Evolutionary conservation across 2,797 vertebrate genomes (phyloP).

Genomic region (Lepidocolaptes lacrymiger): DNA sequence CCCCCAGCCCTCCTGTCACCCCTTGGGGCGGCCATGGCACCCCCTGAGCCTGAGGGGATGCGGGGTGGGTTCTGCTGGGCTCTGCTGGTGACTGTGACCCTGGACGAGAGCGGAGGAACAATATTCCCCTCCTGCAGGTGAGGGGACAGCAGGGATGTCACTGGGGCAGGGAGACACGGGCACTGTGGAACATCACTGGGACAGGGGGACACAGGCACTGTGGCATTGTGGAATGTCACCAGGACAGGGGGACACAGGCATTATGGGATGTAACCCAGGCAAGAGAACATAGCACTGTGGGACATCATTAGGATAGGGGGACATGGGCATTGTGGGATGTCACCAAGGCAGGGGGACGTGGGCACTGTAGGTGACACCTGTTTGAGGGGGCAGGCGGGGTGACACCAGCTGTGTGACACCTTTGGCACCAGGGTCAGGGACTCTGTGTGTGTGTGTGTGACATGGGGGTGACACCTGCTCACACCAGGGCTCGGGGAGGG

Average conservation of each 20-base stretch:
- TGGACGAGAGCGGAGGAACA: neutral
- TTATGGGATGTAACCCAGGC: too few relatives aligned
- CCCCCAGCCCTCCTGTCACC: neutral
- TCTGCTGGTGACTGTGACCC: neutral
- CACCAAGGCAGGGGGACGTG: neutral
- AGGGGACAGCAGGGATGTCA: neutral
- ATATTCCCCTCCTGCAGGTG: neutral
- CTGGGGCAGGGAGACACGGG: neutral
- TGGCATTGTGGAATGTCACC: too few relatives aligned
- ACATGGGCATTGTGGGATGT: neutral
- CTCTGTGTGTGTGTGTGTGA: neutral
- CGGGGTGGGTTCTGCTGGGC: neutral
- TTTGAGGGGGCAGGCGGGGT: too few relatives aligned
- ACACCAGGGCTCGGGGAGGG: neutral
- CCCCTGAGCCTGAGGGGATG: neutral
- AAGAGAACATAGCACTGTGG: neutral
- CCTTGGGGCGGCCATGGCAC: neutral
- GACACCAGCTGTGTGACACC: too few relatives aligned
- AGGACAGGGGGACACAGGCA: too few relatives aligned
- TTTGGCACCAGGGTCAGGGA: neutral
- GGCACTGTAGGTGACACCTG: neutral
- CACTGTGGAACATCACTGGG: accelerated
- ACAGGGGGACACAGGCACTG: neutral
- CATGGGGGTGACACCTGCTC: neutral
- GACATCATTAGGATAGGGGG: neutral